Conservation (phyloP, 2,888 invertebrate genomes). For the Saturnia japonica region DNA sequence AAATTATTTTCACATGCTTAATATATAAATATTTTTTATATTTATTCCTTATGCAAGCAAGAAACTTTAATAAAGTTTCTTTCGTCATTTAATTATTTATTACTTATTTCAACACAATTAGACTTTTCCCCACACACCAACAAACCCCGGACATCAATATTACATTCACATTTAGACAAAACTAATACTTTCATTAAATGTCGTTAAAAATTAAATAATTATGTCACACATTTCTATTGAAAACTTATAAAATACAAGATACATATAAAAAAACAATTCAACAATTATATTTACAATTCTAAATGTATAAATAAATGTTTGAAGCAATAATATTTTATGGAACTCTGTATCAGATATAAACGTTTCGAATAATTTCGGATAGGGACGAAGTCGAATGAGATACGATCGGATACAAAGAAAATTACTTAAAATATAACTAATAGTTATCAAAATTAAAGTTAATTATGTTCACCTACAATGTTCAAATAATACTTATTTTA, state of each 20-base stretch:
- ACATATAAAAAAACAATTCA: background rate
- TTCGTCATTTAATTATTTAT: background rate
- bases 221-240: background rate
- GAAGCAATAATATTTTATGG: constrained; percentile 6
- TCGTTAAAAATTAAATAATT: background rate
- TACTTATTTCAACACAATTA: background rate
- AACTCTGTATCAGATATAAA: background rate
- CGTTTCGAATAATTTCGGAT: too few relatives aligned
- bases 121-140: background rate
- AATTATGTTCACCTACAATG: too few relatives aligned
- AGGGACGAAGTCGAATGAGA: too few relatives aligned
- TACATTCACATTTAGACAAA: background rate
- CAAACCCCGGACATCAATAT: background rate
- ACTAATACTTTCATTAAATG: background rate
- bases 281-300: constrained; percentile 9
- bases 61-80: too few relatives aligned
- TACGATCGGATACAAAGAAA: too few relatives aligned
- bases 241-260: background rate
- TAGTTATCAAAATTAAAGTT: too few relatives aligned
- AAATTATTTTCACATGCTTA: background rate
- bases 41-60: background rate
- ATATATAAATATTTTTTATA: background rate
- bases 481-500: too few relatives aligned
- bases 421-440: too few relatives aligned
- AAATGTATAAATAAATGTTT: constrained; percentile 2